A percentile compares a stretch with the other conserved stretches of the same genome.
These are phyloP conservation scores for Unio pictorum DNA, from an alignment of 2,888 invertebrate genomes.

Conservation along the genomic window DNA sequence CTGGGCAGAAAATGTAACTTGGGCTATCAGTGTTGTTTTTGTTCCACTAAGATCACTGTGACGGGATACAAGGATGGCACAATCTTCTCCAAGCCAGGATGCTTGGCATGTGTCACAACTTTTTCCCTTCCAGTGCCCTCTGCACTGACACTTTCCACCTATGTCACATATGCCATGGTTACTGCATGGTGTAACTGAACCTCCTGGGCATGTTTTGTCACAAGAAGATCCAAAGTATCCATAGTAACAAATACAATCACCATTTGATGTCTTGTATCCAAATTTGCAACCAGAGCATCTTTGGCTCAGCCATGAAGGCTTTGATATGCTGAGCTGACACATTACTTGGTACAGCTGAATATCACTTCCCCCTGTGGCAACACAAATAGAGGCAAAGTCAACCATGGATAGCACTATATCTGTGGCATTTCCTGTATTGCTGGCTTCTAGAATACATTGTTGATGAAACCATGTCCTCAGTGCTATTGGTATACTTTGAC, in stretches of 20 bases:
- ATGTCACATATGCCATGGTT: conserved; percentile 42
- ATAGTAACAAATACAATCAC: conserved; percentile 41
- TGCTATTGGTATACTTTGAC: conserved; percentile 19
- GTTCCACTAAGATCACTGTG: conserved; percentile 17
- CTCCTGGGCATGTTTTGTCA: conserved; percentile 45
- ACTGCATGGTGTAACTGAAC: conserved; percentile 42
- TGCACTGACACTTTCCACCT: conserved; percentile 46
- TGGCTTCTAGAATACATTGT: conserved; percentile 34
- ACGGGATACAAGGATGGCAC: conserved; percentile 29
- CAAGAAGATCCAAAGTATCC: conserved; percentile 54
- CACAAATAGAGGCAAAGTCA: conserved; percentile 35
- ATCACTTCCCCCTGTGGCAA: conserved; percentile 14
- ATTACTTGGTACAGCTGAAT: conserved; percentile 17
- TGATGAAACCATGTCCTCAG: conserved; percentile 37
- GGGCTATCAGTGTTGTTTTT: conserved; percentile 32
- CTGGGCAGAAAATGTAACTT: conserved; percentile 41
- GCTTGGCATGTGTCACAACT: conserved; percentile 39
- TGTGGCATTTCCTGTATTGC: conserved; percentile 26
- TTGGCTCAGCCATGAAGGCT: conserved; percentile 43
- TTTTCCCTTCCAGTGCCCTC: conserved; percentile 38
- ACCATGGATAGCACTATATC: conserved; percentile 39
- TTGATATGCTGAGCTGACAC: conserved; percentile 23
- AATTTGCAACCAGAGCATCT: conserved; percentile 41
- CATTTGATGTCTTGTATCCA: conserved; percentile 23
- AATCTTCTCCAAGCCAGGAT: conserved; percentile 49